These are phyloP conservation scores for Carcinoscorpius rotundicauda DNA, from an alignment of 1,140 invertebrate genomes.

Conservation along the genomic window DNA sequence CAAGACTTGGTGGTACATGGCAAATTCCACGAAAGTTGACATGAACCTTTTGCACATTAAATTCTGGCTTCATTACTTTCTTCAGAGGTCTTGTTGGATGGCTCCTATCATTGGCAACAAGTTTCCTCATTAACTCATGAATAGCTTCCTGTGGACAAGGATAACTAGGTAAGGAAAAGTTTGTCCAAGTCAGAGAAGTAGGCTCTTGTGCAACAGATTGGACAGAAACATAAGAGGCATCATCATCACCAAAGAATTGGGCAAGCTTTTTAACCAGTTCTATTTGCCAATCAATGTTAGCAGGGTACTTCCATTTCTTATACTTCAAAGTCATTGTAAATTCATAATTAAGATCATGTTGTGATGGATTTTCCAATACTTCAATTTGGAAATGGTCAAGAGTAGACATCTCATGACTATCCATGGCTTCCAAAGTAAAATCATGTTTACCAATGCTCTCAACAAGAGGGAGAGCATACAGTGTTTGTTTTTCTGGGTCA, in stretches of 20 bases:
- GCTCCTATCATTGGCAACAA: slow-evolving; percentile 31
- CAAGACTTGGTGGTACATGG: slow-evolving; percentile 35
- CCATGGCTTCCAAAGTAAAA: slow-evolving; percentile 60
- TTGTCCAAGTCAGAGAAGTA: slow-evolving; percentile 55
- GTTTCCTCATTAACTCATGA: slow-evolving; percentile 37
- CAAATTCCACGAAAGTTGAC: slow-evolving; percentile 23
- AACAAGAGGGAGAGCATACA: slow-evolving; percentile 70
- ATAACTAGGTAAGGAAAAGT: slow-evolving; percentile 60
- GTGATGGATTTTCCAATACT: slow-evolving; percentile 59
- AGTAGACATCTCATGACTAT: slow-evolving; percentile 54
- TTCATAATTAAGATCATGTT: slow-evolving; percentile 65
- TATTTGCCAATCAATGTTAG: slow-evolving; percentile 44
- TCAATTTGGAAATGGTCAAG: slow-evolving; percentile 58
- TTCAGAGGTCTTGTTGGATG: slow-evolving; percentile 22
- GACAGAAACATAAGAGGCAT: slow-evolving; percentile 55
- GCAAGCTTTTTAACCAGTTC: slow-evolving; percentile 52
- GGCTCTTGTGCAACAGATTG: slow-evolving; percentile 40
- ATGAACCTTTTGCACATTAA: slow-evolving; percentile 22
- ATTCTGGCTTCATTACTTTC: slow-evolving; percentile 24
- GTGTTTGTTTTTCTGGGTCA: slow-evolving; percentile 53
- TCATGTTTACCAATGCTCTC: slow-evolving; percentile 69
- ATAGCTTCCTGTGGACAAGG: slow-evolving; percentile 39
- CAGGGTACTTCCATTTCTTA: slow-evolving; percentile 38
- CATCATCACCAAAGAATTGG: slow-evolving; percentile 51
- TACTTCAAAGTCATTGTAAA: slow-evolving; percentile 54